Percentiles rank a stretch among this genome's conserved stretches.
phyloP scores from a whole-genome alignment of 2,797 vertebrate species.

The Urosaurus nigricauda region DNA sequence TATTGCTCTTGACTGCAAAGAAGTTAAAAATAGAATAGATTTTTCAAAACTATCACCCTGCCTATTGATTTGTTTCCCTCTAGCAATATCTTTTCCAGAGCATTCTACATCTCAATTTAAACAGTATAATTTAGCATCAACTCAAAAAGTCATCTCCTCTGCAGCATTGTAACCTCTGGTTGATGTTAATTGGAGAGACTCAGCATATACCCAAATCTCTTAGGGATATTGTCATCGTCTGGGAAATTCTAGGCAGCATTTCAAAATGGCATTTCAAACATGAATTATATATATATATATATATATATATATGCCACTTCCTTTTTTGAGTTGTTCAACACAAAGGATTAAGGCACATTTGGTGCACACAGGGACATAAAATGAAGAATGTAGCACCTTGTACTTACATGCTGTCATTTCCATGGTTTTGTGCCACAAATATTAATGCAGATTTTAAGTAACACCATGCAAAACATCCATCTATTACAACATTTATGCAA shows the following conservation, averaged over 20 bases:
- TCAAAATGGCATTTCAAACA: neutral
- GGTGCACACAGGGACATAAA: neutral
- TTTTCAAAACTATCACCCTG: constrained; percentile 5
- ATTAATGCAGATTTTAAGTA: constrained; percentile 58
- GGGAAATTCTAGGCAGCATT: constrained; percentile 4
- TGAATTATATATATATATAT: neutral
- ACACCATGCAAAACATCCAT: constrained; percentile 42
- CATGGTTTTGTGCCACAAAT: constrained; percentile 1
- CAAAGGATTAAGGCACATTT: neutral
- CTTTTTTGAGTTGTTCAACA: neutral
- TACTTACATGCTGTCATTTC: constrained; percentile 21
- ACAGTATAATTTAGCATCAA: constrained; percentile 11
- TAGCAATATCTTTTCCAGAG: constrained; percentile 11
- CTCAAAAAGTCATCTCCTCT: neutral
- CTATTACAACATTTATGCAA: constrained; percentile 39
- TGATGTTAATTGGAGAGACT: constrained; percentile 24
- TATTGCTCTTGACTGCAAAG: too few species aligned
- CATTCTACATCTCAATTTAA: constrained; percentile 18
- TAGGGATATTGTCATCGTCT: neutral
- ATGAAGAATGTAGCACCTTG: neutral
- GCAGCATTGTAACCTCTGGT: neutral
- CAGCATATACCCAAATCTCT: neutral
- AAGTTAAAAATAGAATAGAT: constrained; percentile 23
- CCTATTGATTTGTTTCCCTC: constrained; percentile 1
- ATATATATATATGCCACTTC: neutral